These are phyloP conservation scores for Eupeodes luniger DNA, from an alignment of 2,888 invertebrate species.

Conservation along the genomic window DNA sequence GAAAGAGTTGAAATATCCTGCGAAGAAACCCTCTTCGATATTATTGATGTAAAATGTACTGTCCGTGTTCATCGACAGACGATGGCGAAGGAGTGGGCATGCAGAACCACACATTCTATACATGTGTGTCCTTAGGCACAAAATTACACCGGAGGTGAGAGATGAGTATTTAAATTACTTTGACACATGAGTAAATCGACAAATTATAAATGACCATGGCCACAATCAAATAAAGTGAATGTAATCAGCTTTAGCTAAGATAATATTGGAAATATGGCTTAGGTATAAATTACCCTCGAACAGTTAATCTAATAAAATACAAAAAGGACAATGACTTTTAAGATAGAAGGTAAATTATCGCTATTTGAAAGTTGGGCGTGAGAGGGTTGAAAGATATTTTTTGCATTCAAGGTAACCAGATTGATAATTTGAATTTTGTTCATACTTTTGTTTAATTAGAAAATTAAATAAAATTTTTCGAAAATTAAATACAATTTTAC, in stretches of 20 bases:
- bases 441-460: too few species aligned
- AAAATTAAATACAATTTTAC: too few species aligned
- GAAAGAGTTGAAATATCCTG: neutral
- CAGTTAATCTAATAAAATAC: slow-evolving; percentile 53
- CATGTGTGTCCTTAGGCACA: slow-evolving; percentile 3
- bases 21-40: slow-evolving; percentile 32
- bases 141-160: slow-evolving; percentile 48
- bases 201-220: slow-evolving; percentile 75
- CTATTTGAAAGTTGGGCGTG: neutral
- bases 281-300: slow-evolving; percentile 52
- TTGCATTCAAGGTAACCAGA: neutral
- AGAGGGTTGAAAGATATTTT: neutral
- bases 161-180: slow-evolving; percentile 76
- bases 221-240: slow-evolving; percentile 68
- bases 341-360: neutral
- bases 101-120: neutral
- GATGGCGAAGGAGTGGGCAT: neutral
- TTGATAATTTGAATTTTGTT: too few species aligned
- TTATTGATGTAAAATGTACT: slow-evolving; percentile 7
- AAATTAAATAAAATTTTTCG: too few species aligned
- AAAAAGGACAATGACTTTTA: slow-evolving; percentile 44
- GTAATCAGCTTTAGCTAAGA: slow-evolving; percentile 67
- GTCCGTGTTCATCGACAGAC: too few species aligned
- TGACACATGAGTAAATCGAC: slow-evolving; percentile 77
- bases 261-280: slow-evolving; percentile 69